These are phyloP conservation scores for Delichon dasypus DNA, from an alignment of 2,797 vertebrate genomes.

Conservation along the genomic window DNA sequence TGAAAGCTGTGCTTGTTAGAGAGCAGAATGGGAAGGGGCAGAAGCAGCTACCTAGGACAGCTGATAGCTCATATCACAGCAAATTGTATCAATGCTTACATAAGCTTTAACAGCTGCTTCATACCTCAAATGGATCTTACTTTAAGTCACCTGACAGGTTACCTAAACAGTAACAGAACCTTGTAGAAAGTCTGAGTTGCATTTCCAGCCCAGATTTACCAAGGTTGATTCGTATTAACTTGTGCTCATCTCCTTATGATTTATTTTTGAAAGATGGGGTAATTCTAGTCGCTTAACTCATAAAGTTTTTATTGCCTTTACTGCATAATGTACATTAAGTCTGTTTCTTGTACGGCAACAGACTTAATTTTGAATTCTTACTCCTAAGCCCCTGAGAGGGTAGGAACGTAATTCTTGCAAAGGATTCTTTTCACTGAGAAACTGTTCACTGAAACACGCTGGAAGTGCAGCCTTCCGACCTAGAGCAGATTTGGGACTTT, in stretches of 20 bases:
- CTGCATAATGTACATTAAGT: background rate
- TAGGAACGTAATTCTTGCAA: background rate
- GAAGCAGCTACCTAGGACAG: background rate
- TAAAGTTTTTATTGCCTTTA: background rate
- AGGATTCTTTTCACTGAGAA: background rate
- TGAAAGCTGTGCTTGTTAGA: background rate
- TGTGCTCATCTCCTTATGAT: background rate
- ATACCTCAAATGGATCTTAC: background rate
- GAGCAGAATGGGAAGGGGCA: background rate
- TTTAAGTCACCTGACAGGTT: background rate
- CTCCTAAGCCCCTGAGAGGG: background rate
- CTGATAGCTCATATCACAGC: background rate
- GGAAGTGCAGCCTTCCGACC: background rate
- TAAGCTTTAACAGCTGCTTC: background rate
- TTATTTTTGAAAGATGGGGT: background rate
- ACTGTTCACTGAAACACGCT: background rate
- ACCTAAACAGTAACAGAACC: background rate
- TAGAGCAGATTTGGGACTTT: background rate
- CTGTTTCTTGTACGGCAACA: background rate
- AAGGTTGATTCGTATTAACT: background rate
- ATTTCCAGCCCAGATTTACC: background rate
- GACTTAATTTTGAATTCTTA: background rate
- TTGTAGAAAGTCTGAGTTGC: background rate
- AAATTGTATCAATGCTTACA: accelerated
- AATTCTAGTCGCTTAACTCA: background rate